A percentile compares a stretch with the other conserved stretches of the same genome.
Evolutionary conservation across 2,888 invertebrate species (phyloP).

Genomic region (Dynastes maya): DNA sequence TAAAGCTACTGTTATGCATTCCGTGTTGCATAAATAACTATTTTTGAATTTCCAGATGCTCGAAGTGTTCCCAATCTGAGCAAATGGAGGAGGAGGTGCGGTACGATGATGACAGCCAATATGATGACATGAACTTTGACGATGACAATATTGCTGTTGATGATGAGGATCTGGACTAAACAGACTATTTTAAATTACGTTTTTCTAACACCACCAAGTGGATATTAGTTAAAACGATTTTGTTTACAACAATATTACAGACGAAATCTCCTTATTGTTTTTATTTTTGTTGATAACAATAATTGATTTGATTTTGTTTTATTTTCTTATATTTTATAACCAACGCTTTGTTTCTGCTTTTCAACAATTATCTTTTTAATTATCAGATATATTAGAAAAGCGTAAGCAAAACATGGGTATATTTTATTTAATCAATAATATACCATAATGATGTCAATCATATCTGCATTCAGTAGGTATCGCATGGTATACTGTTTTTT

Average conservation of each 20-base stretch:
- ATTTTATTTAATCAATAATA: not conserved
- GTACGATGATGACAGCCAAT: constrained; percentile 76
- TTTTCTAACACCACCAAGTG: constrained; percentile 22
- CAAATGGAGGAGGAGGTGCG: constrained; percentile 72
- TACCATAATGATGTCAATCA: not conserved
- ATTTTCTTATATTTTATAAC: not conserved
- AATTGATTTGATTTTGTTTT: constrained; percentile 42
- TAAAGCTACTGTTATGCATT: no score
- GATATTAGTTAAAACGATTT: constrained; percentile 18
- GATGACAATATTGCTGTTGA: constrained; percentile 77
- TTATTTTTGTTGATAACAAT: constrained; percentile 34
- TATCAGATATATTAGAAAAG: not conserved
- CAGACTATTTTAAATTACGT: constrained; percentile 4
- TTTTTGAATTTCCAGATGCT: constrained; percentile 71
- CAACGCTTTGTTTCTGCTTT: not conserved
- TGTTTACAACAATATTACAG: no score
- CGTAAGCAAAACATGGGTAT: not conserved
- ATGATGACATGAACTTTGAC: constrained; percentile 76
- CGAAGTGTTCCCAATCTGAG: constrained; percentile 76
- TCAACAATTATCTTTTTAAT: not conserved
- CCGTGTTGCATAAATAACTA: no score
- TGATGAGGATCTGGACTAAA: constrained; percentile 62
- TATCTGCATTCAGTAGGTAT: no score
- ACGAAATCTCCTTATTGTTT: constrained; percentile 40
- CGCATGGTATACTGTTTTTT: no score